Percentiles rank a stretch among this genome's conserved stretches.
phyloP scores from a whole-genome alignment of 2,113 vertebrate genomes.

The Sclerurus mexicanus region DNA sequence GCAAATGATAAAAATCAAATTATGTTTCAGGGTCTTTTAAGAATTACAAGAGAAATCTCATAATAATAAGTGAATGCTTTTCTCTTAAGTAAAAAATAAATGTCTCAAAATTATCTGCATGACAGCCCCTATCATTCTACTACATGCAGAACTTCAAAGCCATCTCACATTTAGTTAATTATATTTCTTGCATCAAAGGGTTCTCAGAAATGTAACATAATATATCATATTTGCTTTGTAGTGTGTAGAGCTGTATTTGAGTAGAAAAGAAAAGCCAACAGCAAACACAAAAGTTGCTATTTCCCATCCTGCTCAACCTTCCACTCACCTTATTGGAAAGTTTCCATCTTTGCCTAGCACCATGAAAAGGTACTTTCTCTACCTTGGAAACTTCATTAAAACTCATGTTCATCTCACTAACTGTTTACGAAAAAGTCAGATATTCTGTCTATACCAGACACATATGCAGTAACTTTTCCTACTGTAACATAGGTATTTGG shows the following conservation, averaged over 20 bases:
- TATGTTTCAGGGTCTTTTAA: neutral
- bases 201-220: constrained; percentile 5
- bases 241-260: neutral
- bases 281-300: neutral
- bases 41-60: neutral
- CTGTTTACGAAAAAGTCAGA: neutral
- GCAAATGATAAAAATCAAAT: neutral
- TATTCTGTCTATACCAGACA: neutral
- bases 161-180: neutral
- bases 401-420: neutral
- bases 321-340: neutral
- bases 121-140: neutral
- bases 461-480: neutral
- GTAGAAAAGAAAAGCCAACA: neutral
- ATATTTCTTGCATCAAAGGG: neutral
- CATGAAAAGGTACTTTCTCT: neutral
- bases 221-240: neutral
- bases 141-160: constrained; percentile 8
- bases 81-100: neutral
- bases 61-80: neutral
- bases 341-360: neutral
- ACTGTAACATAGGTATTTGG: neutral
- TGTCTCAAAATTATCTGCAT: neutral
- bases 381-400: neutral
- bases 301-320: neutral